Evolutionary conservation across 37 sponge, comb jelly and placozoan species (phyloP), one percentile per base, ranked within the genome.

Genomic region (Cliona cf. orientalis): DNA sequence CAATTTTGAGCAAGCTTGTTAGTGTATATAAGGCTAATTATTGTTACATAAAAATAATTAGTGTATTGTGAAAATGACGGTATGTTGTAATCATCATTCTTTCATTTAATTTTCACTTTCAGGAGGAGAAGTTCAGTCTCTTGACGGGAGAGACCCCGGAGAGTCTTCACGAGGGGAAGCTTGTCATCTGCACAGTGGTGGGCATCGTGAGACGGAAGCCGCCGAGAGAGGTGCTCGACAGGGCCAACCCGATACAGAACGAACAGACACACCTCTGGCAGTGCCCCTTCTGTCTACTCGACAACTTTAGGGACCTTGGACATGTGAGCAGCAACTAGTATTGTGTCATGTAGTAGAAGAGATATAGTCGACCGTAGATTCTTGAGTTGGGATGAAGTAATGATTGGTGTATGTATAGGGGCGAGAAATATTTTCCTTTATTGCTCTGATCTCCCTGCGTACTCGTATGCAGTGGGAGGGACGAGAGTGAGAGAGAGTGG

Each of bases 231-330:
- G 86, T 85, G 70, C 81, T 86, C 46, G 92, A 94, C 41, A 58
- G 84, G 34, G 95, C 91, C 63, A 88, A 83, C 23, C 96, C 97
- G 25, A 76, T 84, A 14, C 69, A 92, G 56, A 78, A 88, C 39
- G 86, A 91, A 57, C 71, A 71, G 36, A 90, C 90, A 14, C 80
- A 78, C 21, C 84, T 82, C 70, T 96, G 92, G 95, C 81, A 86
- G 74, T 98, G 99, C 68, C 99, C 99, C 26, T 94, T 96, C 74
- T 98, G 99, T 46, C 67, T 95, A 71, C 63, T 59, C 46, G 80
- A 66, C 40, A 75, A 89, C 49, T 97, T 97, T 74, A 40, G 79
- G 0, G 97, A 97, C 40, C 56, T 91, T 23, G 86, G 96, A 45
- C n/a, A n/a, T n/a, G n/a, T n/a, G n/a, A n/a, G n/a, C n/a, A n/a